Evolutionary conservation across 2,888 invertebrate species (phyloP), one percentile per base, ranked within the genome.

Genomic region (Camponotus fellah): DNA sequence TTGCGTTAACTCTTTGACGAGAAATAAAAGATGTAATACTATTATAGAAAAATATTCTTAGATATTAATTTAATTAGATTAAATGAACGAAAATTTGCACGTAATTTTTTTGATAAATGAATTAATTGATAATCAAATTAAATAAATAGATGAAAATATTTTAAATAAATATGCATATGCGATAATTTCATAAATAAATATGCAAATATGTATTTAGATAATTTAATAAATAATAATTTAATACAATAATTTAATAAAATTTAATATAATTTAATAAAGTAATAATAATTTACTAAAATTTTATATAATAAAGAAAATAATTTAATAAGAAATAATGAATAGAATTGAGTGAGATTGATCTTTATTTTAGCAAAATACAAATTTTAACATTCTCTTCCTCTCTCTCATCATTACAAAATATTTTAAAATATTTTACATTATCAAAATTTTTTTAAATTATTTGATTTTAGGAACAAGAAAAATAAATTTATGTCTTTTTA

Each of bases 1-100:
- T 12, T 17, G 32, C 53, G 60, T 17, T 43, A 65, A 53, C 37
- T 26, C 75, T 76, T 76, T 76, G 21, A 14, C 14, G 21, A 75
- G 6, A 12, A 17, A 4, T 10, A 34, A 53, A 5, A 21, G 9
- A 40, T 17, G 26, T 3, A 26, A 74, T 17, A 49, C 2, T 5
- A 0, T 26, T 0, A 26, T 26, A 8, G 8, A 62, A 60, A 60
- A 43, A 58, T 26, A 56, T 37, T 21, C 34, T 34, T 56, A 0
- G 10, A 8, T 3, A 8, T 62, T n/a, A n/a, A 43, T 74, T 9
- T 0, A 43, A 62, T 74, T 43, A 37, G 14, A 49, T 32, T 26
- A 43, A 72, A 3, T 32, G 34, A 8, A 2, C 69, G 34, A 53
- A 69, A 53, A 6, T 43, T 37, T 34, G 14, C 8, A 9, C 0